These are phyloP conservation scores for Pemphredon lugubris DNA, from an alignment of 2,888 invertebrate species.

Conservation along the genomic window DNA sequence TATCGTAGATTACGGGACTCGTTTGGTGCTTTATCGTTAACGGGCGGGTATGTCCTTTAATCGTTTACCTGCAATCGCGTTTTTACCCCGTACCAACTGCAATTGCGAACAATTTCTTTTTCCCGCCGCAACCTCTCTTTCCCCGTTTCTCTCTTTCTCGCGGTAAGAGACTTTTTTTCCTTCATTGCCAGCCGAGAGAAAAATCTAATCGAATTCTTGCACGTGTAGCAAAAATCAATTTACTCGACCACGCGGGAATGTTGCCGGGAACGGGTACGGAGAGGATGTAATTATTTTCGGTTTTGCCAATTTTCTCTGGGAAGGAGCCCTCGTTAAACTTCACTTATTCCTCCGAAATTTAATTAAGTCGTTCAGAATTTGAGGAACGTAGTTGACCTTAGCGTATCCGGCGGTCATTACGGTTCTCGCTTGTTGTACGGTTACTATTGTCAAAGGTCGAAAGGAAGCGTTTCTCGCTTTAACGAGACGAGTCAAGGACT, in stretches of 20 bases:
- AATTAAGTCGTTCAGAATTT: conserved; percentile 45
- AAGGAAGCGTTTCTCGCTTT: conserved; percentile 45
- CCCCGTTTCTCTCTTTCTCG: too few species aligned
- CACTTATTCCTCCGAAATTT: conserved; percentile 34
- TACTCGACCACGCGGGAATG: too few species aligned
- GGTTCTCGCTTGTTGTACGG: conserved; percentile 51
- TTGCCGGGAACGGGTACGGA: too few species aligned
- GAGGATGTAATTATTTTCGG: too few species aligned
- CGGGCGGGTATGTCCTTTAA: background rate
- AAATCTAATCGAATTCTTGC: too few species aligned
- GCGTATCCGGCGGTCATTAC: conserved; percentile 12
- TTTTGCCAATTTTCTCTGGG: background rate
- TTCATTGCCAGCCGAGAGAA: too few species aligned
- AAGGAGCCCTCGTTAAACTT: conserved; percentile 6
- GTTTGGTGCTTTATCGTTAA: background rate
- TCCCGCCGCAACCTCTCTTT: too few species aligned
- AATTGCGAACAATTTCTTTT: too few species aligned
- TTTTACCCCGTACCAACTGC: too few species aligned
- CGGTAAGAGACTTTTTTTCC: too few species aligned
- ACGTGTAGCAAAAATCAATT: too few species aligned
- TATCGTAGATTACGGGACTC: conserved; percentile 22
- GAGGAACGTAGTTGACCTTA: conserved; percentile 54
- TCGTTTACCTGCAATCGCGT: background rate
- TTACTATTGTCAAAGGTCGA: conserved; percentile 54
- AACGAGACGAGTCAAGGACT: conserved; percentile 33